Evolutionary conservation across 2,797 vertebrate genomes (phyloP).

Genomic region (Sebastiscus albofasciatus): DNA sequence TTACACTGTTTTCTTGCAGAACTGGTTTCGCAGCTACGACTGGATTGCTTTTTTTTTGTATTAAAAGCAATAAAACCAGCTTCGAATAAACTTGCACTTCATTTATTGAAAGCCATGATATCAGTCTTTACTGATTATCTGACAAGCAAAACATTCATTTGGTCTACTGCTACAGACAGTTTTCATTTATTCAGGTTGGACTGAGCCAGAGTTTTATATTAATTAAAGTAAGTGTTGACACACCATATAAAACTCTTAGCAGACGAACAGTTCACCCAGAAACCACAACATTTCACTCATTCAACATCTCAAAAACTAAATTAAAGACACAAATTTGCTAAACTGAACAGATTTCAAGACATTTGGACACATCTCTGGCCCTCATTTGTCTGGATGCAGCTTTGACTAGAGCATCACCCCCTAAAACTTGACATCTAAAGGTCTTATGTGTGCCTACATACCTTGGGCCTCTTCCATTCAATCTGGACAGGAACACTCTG

Average conservation of each 20-base stretch:
- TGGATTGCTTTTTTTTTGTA: not conserved
- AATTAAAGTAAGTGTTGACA: not conserved
- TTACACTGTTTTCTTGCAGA: constrained; percentile 37
- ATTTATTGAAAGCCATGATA: not conserved
- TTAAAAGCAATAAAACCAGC: not conserved
- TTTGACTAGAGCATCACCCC: not conserved
- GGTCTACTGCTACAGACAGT: not conserved
- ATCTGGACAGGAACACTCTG: constrained; percentile 86
- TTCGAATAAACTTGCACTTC: not conserved
- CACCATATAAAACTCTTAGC: too few species aligned
- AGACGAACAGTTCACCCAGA: not conserved
- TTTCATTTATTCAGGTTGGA: not conserved
- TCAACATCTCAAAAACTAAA: not conserved
- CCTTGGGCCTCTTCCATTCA: constrained; percentile 92
- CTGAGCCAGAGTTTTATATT: not conserved
- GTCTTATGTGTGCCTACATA: constrained; percentile 60
- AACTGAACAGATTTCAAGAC: not conserved
- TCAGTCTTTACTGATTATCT: not conserved
- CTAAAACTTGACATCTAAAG: not conserved
- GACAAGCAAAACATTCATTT: not conserved
- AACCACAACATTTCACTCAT: not conserved
- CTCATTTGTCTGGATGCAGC: not conserved
- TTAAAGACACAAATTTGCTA: not conserved
- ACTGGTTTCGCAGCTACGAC: constrained; percentile 52
- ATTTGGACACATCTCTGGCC: too few species aligned